phyloP scores from a whole-genome alignment of 2,113 vertebrate species.

The Anarrhichthys ocellatus region DNA sequence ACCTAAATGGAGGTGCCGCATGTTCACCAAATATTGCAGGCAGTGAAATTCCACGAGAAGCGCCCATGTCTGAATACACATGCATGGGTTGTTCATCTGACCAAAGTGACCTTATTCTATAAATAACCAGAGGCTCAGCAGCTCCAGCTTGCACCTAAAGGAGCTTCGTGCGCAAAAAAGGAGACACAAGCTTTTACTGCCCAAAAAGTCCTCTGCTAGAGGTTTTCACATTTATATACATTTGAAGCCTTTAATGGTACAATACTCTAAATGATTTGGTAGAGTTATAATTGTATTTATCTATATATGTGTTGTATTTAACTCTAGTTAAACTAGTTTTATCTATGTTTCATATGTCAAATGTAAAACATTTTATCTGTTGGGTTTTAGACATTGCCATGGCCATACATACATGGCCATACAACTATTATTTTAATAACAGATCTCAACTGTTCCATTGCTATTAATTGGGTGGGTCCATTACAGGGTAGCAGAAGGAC shows the following conservation, averaged over 20 bases:
- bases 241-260: not conserved
- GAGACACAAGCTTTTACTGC: not conserved
- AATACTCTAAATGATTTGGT: not conserved
- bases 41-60: constrained; percentile 9
- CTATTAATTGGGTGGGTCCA: not conserved
- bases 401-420: too few relatives aligned
- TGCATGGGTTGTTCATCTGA: not conserved
- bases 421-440: too few relatives aligned
- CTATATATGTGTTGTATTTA: not conserved
- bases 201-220: not conserved
- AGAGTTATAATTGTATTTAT: not conserved
- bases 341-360: too few relatives aligned
- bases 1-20: constrained; percentile 32
- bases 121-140: constrained; percentile 1
- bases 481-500: not conserved
- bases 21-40: constrained; percentile 41
- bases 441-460: not conserved
- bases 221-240: not conserved
- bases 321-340: not conserved
- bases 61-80: constrained; percentile 6
- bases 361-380: too few relatives aligned
- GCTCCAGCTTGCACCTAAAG: not conserved
- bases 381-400: too few relatives aligned
- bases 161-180: not conserved
- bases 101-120: constrained; percentile 34